phyloP scores from a whole-genome alignment of 2,797 vertebrate species.

The Amblyraja radiata region DNA sequence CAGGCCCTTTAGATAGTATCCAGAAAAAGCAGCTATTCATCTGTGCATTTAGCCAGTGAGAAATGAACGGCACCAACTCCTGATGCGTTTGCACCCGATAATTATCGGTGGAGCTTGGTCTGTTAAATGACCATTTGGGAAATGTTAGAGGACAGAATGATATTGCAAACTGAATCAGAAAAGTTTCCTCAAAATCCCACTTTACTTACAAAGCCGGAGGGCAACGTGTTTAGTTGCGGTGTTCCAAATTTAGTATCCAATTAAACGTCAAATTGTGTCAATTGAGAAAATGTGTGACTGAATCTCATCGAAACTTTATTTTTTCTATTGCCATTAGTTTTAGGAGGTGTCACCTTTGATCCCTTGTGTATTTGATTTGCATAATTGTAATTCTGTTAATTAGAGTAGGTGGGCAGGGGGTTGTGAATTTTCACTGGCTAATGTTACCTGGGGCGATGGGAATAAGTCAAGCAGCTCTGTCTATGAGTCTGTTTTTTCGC shows the following conservation, averaged over 20 bases:
- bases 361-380: conserved; percentile 29
- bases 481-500: conserved; percentile 12
- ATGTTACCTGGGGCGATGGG: conserved; percentile 23
- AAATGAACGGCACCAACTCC: background rate
- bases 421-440: conserved; percentile 32
- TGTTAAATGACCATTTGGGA: conserved; percentile 10
- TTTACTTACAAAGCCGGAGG: conserved; percentile 18
- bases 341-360: conserved; percentile 32
- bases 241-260: conserved; percentile 31
- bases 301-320: conserved; percentile 15
- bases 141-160: conserved; percentile 17
- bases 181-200: conserved; percentile 22
- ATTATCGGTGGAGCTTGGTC: background rate
- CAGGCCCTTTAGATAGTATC: no score
- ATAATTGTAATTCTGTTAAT: conserved; percentile 37
- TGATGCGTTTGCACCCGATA: background rate
- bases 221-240: background rate
- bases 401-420: conserved; percentile 27
- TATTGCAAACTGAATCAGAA: conserved; percentile 12
- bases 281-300: conserved; percentile 17
- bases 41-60: background rate
- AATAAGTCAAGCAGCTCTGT: conserved; percentile 16
- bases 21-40: no score
- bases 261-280: conserved; percentile 11
- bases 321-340: conserved; percentile 10